Evolutionary conservation across 2,113 vertebrate species (phyloP).

Genomic region (Apistogramma diplotaenia): DNA sequence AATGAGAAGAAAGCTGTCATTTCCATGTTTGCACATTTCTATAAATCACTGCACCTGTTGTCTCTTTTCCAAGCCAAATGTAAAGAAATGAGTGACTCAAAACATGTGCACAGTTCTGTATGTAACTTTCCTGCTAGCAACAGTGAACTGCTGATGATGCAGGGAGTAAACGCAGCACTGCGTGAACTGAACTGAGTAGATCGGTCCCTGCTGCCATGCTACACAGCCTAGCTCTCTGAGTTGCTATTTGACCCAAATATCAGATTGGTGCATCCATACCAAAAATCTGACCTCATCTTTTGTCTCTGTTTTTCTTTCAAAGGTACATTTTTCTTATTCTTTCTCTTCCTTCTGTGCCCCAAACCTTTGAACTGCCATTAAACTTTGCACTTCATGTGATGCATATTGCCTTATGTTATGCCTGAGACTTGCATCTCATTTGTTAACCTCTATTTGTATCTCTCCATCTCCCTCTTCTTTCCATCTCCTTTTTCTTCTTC

Average conservation of each 20-base stretch:
- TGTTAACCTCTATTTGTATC: slow-evolving; percentile 40
- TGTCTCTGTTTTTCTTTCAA: slow-evolving; percentile 15
- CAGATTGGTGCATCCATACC: background rate
- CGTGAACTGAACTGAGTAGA: background rate
- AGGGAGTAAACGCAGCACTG: background rate
- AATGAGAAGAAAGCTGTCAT: too few relatives aligned
- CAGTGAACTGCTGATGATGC: too few relatives aligned
- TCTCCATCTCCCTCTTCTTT: background rate
- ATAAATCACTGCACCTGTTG: too few relatives aligned
- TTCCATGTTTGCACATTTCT: too few relatives aligned
- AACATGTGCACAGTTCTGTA: too few relatives aligned
- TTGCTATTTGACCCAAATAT: background rate
- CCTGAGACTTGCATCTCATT: background rate
- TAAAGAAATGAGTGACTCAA: too few relatives aligned
- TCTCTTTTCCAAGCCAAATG: too few relatives aligned
- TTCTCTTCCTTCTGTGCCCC: background rate
- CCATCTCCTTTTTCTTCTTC: background rate
- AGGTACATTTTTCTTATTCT: background rate
- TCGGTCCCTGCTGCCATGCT: too few relatives aligned
- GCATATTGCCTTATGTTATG: slow-evolving; percentile 25
- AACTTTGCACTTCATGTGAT: slow-evolving; percentile 51
- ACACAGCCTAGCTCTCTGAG: background rate
- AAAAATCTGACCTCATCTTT: slow-evolving; percentile 33
- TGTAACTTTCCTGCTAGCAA: too few relatives aligned
- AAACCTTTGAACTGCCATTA: slow-evolving; percentile 25